These are phyloP conservation scores for Drosophila lacteicornis DNA, from an alignment of 1,140 invertebrate genomes.

Conservation along the genomic window DNA sequence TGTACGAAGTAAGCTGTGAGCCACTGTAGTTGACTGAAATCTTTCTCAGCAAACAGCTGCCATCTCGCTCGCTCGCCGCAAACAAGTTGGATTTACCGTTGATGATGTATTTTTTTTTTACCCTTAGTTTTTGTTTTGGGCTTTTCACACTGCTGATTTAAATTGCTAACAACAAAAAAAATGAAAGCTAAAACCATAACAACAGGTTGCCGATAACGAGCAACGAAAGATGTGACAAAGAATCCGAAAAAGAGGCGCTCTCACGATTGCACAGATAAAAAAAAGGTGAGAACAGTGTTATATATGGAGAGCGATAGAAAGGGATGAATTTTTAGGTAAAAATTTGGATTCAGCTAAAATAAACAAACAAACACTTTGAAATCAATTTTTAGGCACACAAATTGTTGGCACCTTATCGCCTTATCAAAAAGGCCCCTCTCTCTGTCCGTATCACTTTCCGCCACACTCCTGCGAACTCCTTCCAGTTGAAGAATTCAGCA, in stretches of 20 bases:
- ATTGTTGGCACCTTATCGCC: slow-evolving; percentile 16
- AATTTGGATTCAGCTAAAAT: background rate
- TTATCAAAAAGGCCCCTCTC: slow-evolving; percentile 16
- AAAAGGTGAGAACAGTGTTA: background rate
- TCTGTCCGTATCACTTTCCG: no score
- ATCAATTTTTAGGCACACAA: slow-evolving; percentile 24
- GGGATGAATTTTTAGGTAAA: background rate
- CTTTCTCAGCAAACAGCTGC: background rate
- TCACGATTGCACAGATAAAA: background rate
- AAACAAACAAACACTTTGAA: slow-evolving; percentile 15
- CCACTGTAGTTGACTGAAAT: slow-evolving; percentile 6
- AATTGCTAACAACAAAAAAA: slow-evolving; percentile 29
- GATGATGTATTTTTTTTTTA: slow-evolving; percentile 23
- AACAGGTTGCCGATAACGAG: slow-evolving; percentile 30
- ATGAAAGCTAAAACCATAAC: slow-evolving; percentile 7
- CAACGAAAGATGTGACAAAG: slow-evolving; percentile 30
- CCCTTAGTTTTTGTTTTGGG: slow-evolving; percentile 19
- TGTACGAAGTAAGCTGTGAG: no score
- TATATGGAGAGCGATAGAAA: background rate
- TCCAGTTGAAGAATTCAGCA: background rate
- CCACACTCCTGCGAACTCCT: background rate
- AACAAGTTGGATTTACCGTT: slow-evolving; percentile 38
- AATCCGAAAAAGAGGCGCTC: slow-evolving; percentile 9
- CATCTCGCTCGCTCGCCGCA: slow-evolving; percentile 6
- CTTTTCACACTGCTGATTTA: slow-evolving; percentile 27